Base-by-base conservation (phyloP, 2,888 invertebrate genomes). In the Cheilosia urbana region DNA sequence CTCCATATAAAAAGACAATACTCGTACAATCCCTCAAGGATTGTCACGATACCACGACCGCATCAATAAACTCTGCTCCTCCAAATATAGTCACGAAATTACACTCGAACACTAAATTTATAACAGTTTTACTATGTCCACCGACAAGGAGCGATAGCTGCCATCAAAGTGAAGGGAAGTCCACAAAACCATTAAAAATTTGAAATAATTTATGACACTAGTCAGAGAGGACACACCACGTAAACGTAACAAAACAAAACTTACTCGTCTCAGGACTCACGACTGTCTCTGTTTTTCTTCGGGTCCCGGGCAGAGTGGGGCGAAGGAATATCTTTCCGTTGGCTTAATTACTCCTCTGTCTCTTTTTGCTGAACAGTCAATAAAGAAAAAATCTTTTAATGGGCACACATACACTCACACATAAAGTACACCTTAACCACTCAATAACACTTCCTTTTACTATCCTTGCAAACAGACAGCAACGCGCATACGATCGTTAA, bases 391-490 rank as follows among this genome's bases (percentile, higher is more conserved):
- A 24, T 51, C 51, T 55, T 55, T 62, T 40, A 78, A 34, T 51
- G 27, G 58, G n/a, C 40, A 45, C 47, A 47, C 49, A 24, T 9
- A 42, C 24, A 51, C 13, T 24, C n/a, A 6, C 9, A 21, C 5
- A 49, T 11, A n/a, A 21, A 68, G 60, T 71, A 71, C 55, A 84
- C 84, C 79, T 84, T 79, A 71, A 84, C 84, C 84, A 84, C 84
- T 65, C 79, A 84, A 84, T 84, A 84, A 85, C 72, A 77, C 57
- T 81, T 77, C 72, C 63, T 77, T 81, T 81, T 72, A 77, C 66
- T 71, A 76, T 84, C 60, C 55, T 45, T 55, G 71, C 57, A 80
- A 53, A 81, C 85, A 85, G 72, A 85, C 71, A 81, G 57, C n/a
- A 4, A 6, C n/a, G 5, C 6, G 6, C 37, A 15, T 2, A 17